Conservation (phyloP, 2,797 vertebrate species). For the Micrastur ruficollis region DNA sequence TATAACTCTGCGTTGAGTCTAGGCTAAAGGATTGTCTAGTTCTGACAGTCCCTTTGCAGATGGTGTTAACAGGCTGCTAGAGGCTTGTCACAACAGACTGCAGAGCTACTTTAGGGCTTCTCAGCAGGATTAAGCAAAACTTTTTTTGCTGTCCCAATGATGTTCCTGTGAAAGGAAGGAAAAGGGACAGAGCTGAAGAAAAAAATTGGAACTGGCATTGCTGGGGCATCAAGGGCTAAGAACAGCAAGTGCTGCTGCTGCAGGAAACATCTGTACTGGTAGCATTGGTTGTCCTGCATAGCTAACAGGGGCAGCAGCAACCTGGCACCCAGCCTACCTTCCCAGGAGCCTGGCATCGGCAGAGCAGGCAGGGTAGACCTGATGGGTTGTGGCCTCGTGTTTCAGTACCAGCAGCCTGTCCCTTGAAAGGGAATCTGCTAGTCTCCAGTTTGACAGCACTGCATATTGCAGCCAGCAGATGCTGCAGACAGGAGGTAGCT, state of each 20-base stretch:
- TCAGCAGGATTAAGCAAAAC: background rate
- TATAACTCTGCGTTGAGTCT: accelerated
- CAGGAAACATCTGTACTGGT: background rate
- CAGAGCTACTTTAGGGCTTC: background rate
- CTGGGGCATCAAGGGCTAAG: background rate
- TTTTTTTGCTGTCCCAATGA: background rate
- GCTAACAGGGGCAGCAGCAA: background rate
- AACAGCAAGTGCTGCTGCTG: background rate
- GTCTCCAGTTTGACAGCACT: background rate
- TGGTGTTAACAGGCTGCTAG: background rate
- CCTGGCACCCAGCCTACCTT: background rate
- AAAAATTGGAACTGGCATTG: background rate
- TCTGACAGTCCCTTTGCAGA: background rate
- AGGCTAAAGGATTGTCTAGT: background rate
- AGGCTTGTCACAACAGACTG: background rate
- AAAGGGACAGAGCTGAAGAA: background rate
- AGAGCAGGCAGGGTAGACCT: background rate
- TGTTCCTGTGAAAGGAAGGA: background rate
- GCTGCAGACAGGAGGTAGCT: background rate
- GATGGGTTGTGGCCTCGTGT: background rate
- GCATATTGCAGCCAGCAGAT: background rate
- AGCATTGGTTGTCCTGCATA: too few relatives aligned
- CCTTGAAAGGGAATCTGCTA: background rate
- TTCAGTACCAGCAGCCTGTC: background rate
- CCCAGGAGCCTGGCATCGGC: accelerated